Conservation (phyloP, 1,140 invertebrate genomes). For the Ephestia elutella region DNA sequence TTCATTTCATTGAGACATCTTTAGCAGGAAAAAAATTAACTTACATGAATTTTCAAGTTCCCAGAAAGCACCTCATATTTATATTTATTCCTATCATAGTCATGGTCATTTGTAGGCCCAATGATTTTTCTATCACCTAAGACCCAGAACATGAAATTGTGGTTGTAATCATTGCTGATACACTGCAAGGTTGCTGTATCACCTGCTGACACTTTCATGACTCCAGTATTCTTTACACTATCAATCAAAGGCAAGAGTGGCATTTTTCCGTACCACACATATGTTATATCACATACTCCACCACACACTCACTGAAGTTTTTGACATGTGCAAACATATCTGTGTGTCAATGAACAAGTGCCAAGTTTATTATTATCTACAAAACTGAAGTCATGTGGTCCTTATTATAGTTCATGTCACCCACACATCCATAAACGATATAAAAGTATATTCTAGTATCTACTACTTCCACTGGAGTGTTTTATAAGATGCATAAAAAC, state of each 20-base stretch:
- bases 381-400: conserved; percentile 56
- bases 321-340: conserved; percentile 52
- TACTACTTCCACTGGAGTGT: conserved; percentile 60
- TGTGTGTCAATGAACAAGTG: conserved; percentile 58
- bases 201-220: conserved; percentile 76
- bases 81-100: conserved; percentile 77
- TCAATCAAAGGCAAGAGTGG: conserved; percentile 19
- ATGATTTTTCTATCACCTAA: conserved; percentile 76
- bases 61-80: conserved; percentile 82
- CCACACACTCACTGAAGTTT: conserved; percentile 17
- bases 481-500: conserved; percentile 78
- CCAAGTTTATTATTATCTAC: conserved; percentile 73
- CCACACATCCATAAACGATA: conserved; percentile 1
- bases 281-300: conserved; percentile 39
- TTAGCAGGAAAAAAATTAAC: conserved; percentile 17
- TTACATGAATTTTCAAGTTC: conserved; percentile 78
- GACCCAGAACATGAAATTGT: conserved; percentile 82
- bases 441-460: conserved; percentile 46
- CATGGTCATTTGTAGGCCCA: conserved; percentile 76
- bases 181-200: conserved; percentile 77
- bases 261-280: conserved; percentile 23
- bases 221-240: conserved; percentile 41
- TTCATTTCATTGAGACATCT: neutral
- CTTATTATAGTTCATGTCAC: conserved; percentile 25
- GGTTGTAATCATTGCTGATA: conserved; percentile 78